A percentile compares a stretch with the other conserved stretches of the same genome.
Evolutionary conservation across 2,888 invertebrate species (phyloP).

Genomic region (Xestia sexstrigata): DNA sequence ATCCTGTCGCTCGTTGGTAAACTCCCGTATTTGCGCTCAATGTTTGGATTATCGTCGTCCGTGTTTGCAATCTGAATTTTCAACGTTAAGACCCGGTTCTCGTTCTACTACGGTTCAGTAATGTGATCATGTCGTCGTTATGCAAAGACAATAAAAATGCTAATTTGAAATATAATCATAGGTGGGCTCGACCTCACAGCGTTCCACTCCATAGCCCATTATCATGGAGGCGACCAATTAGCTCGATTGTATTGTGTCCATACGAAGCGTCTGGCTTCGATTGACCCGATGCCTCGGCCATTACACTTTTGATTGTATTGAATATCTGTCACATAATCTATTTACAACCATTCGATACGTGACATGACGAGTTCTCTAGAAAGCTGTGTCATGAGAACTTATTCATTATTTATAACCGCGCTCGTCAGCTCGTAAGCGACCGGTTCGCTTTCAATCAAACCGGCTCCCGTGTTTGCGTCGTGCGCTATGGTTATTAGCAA

Average conservation of each 20-base stretch:
- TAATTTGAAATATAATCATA: constrained; percentile 66
- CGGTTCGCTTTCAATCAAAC: constrained; percentile 67
- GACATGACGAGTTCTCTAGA: constrained; percentile 43
- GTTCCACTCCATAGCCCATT: constrained; percentile 65
- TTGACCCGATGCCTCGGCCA: constrained; percentile 76
- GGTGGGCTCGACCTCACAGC: constrained; percentile 62
- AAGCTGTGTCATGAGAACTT: constrained; percentile 58
- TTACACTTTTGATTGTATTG: constrained; percentile 67
- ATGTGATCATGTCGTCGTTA: constrained; percentile 30
- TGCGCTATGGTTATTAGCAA: constrained; percentile 50
- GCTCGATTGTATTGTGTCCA: constrained; percentile 73
- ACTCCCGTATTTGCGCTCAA: constrained; percentile 62
- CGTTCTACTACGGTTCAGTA: constrained; percentile 18
- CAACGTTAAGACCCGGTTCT: constrained; percentile 33
- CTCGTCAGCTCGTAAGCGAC: constrained; percentile 55
- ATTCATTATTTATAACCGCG: constrained; percentile 65
- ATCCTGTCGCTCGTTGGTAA: constrained; percentile 54
- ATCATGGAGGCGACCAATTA: constrained; percentile 76
- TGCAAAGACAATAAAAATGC: constrained; percentile 62
- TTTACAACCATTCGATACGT: constrained; percentile 42
- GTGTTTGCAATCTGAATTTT: constrained; percentile 65
- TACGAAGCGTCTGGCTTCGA: constrained; percentile 72
- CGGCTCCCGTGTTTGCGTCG: constrained; percentile 52
- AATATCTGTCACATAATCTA: constrained; percentile 65
- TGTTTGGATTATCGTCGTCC: constrained; percentile 66